Base-by-base conservation (phyloP, 2,113 vertebrate species). In the Oncorhynchus nerka region DNA sequence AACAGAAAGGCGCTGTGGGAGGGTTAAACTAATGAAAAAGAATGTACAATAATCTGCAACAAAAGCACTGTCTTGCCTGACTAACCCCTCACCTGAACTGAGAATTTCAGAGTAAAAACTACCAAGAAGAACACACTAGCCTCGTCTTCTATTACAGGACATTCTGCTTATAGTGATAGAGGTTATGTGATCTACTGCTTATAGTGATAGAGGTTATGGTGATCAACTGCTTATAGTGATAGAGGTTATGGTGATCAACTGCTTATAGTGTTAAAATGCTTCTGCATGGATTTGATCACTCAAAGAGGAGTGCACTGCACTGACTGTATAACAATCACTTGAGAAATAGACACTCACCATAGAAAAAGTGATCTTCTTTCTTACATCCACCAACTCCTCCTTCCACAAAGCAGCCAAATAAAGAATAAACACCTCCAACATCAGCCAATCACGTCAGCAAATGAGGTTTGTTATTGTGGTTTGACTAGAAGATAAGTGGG, bases 281-380 rank as follows among this genome's bases (percentile, higher is more conserved):
- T 9, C 39, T 45, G 9, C 39, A 45, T 2, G 9, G 9, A 45
- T 45, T 12, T 45, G 39, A 45, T 45, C 39, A 45, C 9, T 45
- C 9, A 45, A 45, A 45, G 39, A 45, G 39, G 8, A 45, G 39
- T 45, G 9, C 39, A 45, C 39, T 45, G 39, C 39, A 45, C 39
- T 45, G 39, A 45, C 39, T 45, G 39, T 12, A 45, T 45, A 45
- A 11, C 39, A 45, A 45, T 4, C 51, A 55, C 51, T 55, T 16
- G 4, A n/a, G 20, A 49, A n/a, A n/a, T 11, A 67, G 12, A 26
- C 62, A 86, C 85, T 89, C 84, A 87, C 83, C 86, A 85, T 77
- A 75, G 82, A 82, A n/a, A 73, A 45, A 15, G 74, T 70, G 75
- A 85, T 81, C 79, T 78, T 85, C 78, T 69, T 74, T 76, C 75